A percentile compares a stretch with the other conserved stretches of the same genome.
These are phyloP conservation scores for Nettapus auritus DNA, from an alignment of 2,113 vertebrate genomes.

Conservation along the genomic window DNA sequence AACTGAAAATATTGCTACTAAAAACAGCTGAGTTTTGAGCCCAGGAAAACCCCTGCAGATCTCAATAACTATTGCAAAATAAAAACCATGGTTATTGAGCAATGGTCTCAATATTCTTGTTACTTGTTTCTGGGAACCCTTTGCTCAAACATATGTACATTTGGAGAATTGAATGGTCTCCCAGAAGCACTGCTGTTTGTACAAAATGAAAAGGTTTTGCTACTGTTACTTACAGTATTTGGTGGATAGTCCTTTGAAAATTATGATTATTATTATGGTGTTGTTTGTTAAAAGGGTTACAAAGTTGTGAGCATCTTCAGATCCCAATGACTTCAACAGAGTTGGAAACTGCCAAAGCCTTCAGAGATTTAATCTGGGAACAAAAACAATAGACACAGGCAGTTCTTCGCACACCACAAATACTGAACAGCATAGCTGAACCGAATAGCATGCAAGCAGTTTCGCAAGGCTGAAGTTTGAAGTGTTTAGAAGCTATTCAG, in stretches of 20 bases:
- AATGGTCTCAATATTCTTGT: neutral
- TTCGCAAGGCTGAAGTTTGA: neutral
- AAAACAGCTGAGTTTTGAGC: neutral
- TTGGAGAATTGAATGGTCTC: neutral
- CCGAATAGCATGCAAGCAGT: neutral
- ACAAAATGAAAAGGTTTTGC: neutral
- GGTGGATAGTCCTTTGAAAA: neutral
- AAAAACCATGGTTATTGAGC: constrained; percentile 19
- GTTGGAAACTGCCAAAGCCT: neutral
- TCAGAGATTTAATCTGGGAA: constrained; percentile 1
- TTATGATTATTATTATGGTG: too few species aligned
- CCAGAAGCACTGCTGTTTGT: neutral
- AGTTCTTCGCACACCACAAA: neutral
- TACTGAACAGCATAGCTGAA: neutral
- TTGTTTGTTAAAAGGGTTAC: too few species aligned
- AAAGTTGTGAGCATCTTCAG: neutral
- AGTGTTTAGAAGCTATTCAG: neutral
- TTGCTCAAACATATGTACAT: neutral
- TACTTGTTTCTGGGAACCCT: neutral
- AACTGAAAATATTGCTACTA: neutral
- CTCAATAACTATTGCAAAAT: constrained; percentile 45
- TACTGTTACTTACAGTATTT: neutral
- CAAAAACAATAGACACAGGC: constrained; percentile 20
- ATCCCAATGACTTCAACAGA: neutral
- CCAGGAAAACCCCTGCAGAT: neutral